A percentile compares a stretch with the other conserved stretches of the same genome.
phyloP scores from a whole-genome alignment of 2,797 vertebrate genomes.

The Propithecus perrieri region DNA sequence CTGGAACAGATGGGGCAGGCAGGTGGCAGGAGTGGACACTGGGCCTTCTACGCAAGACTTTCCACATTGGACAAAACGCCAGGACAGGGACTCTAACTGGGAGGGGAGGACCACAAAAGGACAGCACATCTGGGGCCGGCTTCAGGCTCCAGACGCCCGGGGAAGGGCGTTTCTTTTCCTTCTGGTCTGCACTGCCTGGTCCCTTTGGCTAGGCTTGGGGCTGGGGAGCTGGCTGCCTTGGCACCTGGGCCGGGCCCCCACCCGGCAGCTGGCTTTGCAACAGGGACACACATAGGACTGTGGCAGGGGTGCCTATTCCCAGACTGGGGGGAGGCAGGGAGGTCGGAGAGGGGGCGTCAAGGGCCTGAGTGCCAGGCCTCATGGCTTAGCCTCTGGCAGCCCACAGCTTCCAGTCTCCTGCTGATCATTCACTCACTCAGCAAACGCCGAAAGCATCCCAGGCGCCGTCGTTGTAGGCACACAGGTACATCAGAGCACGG shows the following conservation, averaged over 20 bases:
- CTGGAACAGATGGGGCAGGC: neutral
- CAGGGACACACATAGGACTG: neutral
- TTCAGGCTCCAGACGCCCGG: neutral
- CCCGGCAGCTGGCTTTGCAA: neutral
- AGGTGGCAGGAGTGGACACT: neutral
- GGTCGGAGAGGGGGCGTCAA: neutral
- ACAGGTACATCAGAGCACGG: neutral
- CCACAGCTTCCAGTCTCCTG: neutral
- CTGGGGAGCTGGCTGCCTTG: neutral
- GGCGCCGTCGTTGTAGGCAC: neutral
- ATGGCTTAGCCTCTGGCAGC: neutral
- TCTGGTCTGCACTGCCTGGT: neutral
- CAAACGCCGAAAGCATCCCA: neutral
- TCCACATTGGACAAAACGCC: neutral
- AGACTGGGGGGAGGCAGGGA: neutral
- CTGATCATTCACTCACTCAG: neutral
- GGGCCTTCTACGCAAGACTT: neutral
- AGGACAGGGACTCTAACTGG: neutral
- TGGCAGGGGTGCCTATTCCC: neutral
- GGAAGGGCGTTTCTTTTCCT: neutral
- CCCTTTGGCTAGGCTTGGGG: neutral
- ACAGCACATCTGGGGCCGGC: neutral
- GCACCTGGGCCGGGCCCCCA: neutral
- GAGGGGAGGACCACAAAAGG: fast-evolving
- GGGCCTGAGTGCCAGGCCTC: neutral